Conservation (phyloP, 2,888 invertebrate genomes). For the Itoplectis maculator region DNA sequence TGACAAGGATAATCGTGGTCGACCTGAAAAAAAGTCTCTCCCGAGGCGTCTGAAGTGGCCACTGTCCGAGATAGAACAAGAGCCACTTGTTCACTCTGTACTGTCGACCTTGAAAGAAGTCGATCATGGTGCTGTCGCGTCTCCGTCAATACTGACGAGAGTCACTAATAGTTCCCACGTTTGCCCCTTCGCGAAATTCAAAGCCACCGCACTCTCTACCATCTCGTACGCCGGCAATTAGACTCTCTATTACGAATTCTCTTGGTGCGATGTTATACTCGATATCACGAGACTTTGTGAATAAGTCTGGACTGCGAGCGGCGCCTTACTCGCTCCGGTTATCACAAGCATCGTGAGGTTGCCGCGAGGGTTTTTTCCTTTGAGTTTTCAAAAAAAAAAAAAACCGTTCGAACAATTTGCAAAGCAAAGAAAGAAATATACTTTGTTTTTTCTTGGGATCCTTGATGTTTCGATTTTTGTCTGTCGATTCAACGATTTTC, state of each 20-base stretch:
- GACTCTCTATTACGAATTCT: constrained; percentile 45
- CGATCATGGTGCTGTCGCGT: constrained; percentile 33
- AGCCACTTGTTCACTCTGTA: constrained; percentile 51
- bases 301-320: neutral
- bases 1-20: constrained; percentile 22
- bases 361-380: no score
- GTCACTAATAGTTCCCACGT: neutral
- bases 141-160: constrained; percentile 26
- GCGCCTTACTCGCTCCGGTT: neutral
- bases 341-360: neutral
- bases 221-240: neutral
- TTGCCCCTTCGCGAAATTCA: neutral
- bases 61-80: constrained; percentile 53
- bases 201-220: neutral
- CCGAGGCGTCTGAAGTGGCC: constrained; percentile 56
- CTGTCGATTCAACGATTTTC: no score
- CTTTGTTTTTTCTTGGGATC: no score
- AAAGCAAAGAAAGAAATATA: neutral
- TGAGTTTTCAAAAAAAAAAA: no score
- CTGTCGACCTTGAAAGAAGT: constrained; percentile 54
- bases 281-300: neutral
- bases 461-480: no score
- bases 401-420: no score
- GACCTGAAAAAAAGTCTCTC: constrained; percentile 45
- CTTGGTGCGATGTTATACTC: neutral